Conservation (phyloP, 2,113 vertebrate species). For the Geothlypis trichas region DNA sequence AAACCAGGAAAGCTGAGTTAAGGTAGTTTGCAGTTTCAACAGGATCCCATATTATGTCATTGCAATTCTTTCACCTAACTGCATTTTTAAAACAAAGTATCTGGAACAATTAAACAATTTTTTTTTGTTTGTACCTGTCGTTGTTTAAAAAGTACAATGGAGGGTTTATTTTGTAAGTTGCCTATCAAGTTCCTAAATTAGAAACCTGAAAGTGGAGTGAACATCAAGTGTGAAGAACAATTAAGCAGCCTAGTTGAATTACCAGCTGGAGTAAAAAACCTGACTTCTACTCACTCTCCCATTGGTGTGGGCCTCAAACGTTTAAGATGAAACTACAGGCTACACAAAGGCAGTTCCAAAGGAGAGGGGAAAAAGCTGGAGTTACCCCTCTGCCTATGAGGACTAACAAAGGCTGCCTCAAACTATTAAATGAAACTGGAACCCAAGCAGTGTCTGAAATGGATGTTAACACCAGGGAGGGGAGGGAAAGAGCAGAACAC, state of each 20-base stretch:
- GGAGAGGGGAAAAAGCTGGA: neutral
- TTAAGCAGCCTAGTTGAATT: neutral
- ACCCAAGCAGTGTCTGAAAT: neutral
- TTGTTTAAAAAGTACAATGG: neutral
- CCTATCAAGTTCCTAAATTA: neutral
- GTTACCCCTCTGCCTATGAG: neutral
- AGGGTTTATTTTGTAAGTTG: neutral
- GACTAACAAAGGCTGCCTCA: neutral
- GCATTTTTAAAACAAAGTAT: neutral
- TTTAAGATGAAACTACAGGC: neutral
- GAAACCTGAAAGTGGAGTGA: neutral
- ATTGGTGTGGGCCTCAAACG: neutral
- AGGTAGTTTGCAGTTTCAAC: neutral
- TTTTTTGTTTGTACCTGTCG: neutral
- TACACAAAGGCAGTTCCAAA: neutral
- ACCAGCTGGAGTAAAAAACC: neutral
- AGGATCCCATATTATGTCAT: neutral
- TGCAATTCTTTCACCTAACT: neutral
- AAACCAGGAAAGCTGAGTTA: slow-evolving; percentile 36
- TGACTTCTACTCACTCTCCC: neutral
- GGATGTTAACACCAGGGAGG: neutral
- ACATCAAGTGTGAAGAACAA: neutral
- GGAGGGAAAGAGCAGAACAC: neutral
- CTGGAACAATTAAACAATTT: neutral
- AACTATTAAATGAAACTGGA: neutral